Base-by-base conservation (phyloP, 2,113 vertebrate species). In the Mustelus asterias region DNA sequence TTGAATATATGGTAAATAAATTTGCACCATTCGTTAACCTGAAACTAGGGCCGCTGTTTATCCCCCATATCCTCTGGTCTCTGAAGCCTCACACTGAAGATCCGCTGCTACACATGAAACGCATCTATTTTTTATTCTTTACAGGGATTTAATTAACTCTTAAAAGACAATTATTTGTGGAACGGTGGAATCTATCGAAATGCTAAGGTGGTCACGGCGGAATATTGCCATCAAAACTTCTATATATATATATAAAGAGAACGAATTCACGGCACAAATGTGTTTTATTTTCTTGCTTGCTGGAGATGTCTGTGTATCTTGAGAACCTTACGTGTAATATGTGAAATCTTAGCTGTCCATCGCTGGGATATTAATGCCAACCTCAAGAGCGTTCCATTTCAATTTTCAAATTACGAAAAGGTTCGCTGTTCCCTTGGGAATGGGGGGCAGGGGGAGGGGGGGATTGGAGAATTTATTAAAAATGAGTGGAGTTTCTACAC, bases 1-100 rank as follows among this genome's bases (percentile, higher is more conserved):
- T 95, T 95, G 89, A 93, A 93, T 93, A 93, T 65, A 93, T 93
- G 94, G 72, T 95, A 72, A 95, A 95, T 95, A 95, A 72, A 95
- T 95, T 95, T 54, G 94, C 26, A 26, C 41, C 67, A 54, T 95
- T 95, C 94, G 94, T 95, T 95, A 95, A 48, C 69, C 94, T 48
- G 67, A 95, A 72, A 54, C 41, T 16, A 26, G 20, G 44, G 48
- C 48, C 65, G 20, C 1, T 63, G 60, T 11, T 67, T 22, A 33
- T 60, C 60, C 18, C 54, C 41, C 60, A 37, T 14, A 20, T n/a
- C 7, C 41, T 48, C 54, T 63, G 29, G 41, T 95, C 69, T 70
- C 16, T 67, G 41, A 41, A 72, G 41, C 41, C 24, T 33, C 67
- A 29, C 26, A 72, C 26, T 72, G 33, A 72, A 29, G 29, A 72